Base-by-base conservation (phyloP, 1,140 invertebrate species). In the Wasmannia auropunctata region DNA sequence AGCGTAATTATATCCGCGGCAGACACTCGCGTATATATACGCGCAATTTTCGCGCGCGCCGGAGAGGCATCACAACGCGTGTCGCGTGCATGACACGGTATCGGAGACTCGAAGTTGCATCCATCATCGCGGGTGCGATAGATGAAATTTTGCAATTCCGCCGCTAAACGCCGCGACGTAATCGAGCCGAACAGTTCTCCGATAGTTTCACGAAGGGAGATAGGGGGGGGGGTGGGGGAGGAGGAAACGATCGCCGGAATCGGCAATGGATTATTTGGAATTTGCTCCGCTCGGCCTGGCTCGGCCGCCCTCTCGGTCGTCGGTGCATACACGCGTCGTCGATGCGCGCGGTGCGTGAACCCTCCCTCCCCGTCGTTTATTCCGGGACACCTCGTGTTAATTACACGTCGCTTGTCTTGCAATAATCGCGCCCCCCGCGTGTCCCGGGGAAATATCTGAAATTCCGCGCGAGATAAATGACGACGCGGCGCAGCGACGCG, bases 381-480 rank as follows among this genome's bases (percentile, higher is more conserved):
- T 56, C 2, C 63, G 25, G 49, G 2, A 28, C 28, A 37, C 8
- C 8, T 43, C 25, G 22, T 58, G 51, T 83, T 83, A 83, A 83
- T 83, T 83, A 83, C 51, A 40, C 65, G 37, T 37, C 37, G 56
- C 43, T 83, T 60, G 67, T 70, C 67, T 46, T 14, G 51, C 65
- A 14, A 43, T 72, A 83, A 81, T 69, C 49, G 37, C 51, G 34
- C 58, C n/a, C n/a, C n/a, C n/a, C n/a, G n/a, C 79, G 67, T 28
- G 65, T 28, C 49, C 22, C 31, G 51, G 37, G n/a, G 65, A 72
- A 56, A 72, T 83, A 43, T 46, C 34, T 83, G 79, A 72, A 83
- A 83, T 83, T 83, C 79, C 28, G 0, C 19, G 25, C 37, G 37
- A 83, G 79, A 83, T 83, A 72, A 83, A 83, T 58, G 51, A 83